Conservation (phyloP, 23 tunicate species). For the Clavelina lepadiformis region DNA sequence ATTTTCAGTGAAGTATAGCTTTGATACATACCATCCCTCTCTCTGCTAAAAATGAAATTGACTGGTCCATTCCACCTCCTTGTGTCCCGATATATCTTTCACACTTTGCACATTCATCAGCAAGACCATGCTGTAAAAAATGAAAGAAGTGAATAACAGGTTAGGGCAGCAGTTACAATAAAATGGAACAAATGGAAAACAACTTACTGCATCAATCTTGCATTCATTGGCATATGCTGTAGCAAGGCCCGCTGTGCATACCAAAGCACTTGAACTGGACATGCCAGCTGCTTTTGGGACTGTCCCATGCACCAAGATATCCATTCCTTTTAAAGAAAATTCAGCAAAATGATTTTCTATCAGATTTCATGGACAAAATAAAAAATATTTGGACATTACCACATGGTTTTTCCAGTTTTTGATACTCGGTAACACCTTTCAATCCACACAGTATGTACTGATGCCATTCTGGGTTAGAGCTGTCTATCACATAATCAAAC, state of each 20-base stretch:
- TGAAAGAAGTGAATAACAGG: neutral
- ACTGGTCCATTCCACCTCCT: conserved; percentile 99
- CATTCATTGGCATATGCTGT: conserved; percentile 42
- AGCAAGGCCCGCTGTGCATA: conserved; percentile 75
- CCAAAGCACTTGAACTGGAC: conserved; percentile 90
- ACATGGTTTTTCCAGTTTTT: conserved; percentile 17
- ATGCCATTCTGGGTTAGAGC: conserved; percentile 64
- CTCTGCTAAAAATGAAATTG: conserved; percentile 83
- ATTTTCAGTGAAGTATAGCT: neutral
- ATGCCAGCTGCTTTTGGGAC: conserved; percentile 91
- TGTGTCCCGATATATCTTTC: conserved; percentile 93
- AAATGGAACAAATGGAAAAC: neutral
- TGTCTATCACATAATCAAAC: conserved; percentile 39
- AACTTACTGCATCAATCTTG: conserved; percentile 21
- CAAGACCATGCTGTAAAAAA: conserved; percentile 55
- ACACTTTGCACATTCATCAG: conserved; percentile 72
- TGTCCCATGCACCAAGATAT: conserved; percentile 64
- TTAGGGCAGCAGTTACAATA: neutral
- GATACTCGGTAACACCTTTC: conserved; percentile 50
- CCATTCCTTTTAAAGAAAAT: conserved; percentile 52
- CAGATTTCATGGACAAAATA: neutral
- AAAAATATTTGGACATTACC: conserved; percentile 10
- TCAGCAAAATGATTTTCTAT: neutral
- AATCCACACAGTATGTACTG: conserved; percentile 72
- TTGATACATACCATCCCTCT: conserved; percentile 51